phyloP scores from a whole-genome alignment of 2,113 vertebrate species.

The Alligator mississippiensis region DNA sequence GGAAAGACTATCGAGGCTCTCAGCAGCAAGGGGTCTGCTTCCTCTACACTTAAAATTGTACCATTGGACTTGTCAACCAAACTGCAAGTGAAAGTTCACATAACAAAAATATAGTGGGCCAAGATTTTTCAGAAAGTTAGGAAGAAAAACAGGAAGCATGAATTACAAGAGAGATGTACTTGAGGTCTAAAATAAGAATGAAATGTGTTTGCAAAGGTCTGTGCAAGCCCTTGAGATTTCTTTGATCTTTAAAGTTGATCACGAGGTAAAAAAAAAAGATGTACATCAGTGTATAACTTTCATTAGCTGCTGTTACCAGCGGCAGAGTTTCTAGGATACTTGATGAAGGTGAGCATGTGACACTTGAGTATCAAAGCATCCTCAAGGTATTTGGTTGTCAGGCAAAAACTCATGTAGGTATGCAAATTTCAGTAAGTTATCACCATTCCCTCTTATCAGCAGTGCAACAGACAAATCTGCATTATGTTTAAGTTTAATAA shows the following conservation, averaged over 20 bases:
- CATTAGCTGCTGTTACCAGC: background rate
- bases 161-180: background rate
- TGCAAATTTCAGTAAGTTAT: background rate
- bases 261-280: background rate
- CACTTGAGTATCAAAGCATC: background rate
- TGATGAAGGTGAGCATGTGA: background rate
- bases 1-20: background rate
- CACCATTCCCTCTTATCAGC: background rate
- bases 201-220: background rate
- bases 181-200: background rate
- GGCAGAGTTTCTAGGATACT: background rate
- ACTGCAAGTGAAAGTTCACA: background rate
- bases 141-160: background rate
- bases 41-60: background rate
- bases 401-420: background rate
- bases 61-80: background rate
- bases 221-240: conserved; percentile 19
- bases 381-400: background rate
- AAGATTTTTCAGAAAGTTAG: background rate
- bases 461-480: background rate
- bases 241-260: background rate
- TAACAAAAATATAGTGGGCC: background rate
- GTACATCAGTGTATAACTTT: background rate
- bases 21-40: background rate
- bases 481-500: background rate